phyloP scores from a whole-genome alignment of 2,113 vertebrate genomes.

The Clupea harengus region DNA sequence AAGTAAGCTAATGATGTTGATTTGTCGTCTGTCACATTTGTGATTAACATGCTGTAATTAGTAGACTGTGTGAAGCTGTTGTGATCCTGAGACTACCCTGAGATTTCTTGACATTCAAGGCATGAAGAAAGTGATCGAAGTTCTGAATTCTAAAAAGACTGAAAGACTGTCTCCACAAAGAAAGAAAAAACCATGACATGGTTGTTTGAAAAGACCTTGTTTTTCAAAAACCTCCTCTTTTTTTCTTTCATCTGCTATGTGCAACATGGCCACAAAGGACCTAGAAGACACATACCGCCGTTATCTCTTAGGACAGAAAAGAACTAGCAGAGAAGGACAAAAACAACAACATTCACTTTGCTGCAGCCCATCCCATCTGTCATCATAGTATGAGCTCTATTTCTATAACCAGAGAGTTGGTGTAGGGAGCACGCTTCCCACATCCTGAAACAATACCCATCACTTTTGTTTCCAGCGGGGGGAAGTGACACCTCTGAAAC shows the following conservation, averaged over 20 bases:
- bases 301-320: background rate
- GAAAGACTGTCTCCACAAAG: background rate
- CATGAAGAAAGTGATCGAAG: background rate
- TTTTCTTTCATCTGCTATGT: background rate
- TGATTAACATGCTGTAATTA: background rate
- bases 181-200: background rate
- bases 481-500: background rate
- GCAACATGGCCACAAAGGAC: conserved; percentile 7
- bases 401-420: background rate
- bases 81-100: background rate
- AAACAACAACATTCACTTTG: conserved; percentile 10
- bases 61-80: background rate
- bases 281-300: background rate
- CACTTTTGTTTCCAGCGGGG: background rate
- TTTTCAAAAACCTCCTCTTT: background rate
- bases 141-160: background rate
- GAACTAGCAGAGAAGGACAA: background rate
- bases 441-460: conserved; percentile 15
- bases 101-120: background rate
- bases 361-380: conserved; percentile 5
- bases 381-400: background rate
- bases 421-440: conserved; percentile 2
- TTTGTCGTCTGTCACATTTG: background rate
- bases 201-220: background rate
- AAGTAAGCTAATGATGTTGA: background rate